Evolutionary conservation across 1,140 invertebrate species (phyloP).

Genomic region (Procambarus clarkii): DNA sequence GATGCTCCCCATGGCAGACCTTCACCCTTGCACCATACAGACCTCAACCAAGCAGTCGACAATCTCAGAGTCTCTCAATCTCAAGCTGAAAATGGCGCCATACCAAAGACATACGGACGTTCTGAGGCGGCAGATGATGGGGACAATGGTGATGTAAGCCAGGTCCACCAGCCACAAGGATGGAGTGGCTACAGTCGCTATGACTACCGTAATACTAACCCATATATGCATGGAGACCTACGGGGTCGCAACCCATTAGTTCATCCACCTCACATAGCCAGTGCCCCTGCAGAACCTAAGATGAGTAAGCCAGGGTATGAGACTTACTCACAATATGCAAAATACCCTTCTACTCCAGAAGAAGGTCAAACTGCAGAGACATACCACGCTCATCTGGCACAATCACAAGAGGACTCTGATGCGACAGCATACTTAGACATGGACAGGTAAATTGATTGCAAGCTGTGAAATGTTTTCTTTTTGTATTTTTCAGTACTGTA

Average conservation of each 20-base stretch:
- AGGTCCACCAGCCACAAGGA: constrained; percentile 21
- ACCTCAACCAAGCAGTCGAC: constrained; percentile 56
- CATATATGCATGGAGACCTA: constrained; percentile 61
- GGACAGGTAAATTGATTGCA: constrained; percentile 62
- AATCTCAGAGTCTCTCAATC: constrained; percentile 59
- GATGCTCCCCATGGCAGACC: constrained; percentile 3
- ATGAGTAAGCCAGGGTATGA: constrained; percentile 35
- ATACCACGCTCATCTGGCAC: constrained; percentile 32
- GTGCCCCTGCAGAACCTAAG: constrained; percentile 27
- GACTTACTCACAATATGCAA: constrained; percentile 27
- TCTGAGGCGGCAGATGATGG: constrained; percentile 5
- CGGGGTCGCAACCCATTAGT: constrained; percentile 26
- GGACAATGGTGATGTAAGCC: neutral
- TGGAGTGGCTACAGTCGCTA: constrained; percentile 64
- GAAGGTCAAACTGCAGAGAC: constrained; percentile 52
- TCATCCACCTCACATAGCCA: constrained; percentile 43
- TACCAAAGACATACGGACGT: constrained; percentile 58
- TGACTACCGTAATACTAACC: constrained; percentile 60
- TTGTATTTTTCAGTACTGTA: too few species aligned
- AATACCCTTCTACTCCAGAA: constrained; percentile 49
- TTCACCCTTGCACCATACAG: constrained; percentile 45
- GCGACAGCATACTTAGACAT: constrained; percentile 66
- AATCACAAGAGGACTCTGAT: constrained; percentile 51
- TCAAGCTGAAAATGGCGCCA: constrained; percentile 55
- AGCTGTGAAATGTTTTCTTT: too few species aligned